A percentile compares a stretch with the other conserved stretches of the same genome.
These are phyloP conservation scores for Forbesichthys agassizii DNA, from an alignment of 2,113 vertebrate genomes.

Conservation along the genomic window DNA sequence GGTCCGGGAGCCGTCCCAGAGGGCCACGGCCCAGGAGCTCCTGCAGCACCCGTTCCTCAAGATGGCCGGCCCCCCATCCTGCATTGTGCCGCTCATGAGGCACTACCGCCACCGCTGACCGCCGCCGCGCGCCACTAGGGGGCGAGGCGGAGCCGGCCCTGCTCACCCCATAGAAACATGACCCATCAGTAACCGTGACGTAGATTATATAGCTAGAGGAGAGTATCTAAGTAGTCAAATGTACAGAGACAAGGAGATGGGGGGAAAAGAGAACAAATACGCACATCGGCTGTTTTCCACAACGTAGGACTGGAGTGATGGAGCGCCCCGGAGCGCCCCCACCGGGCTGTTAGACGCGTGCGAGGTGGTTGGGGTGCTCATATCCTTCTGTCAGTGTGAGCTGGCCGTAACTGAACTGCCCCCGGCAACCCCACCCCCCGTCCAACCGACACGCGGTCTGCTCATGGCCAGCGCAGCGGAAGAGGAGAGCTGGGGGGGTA, in stretches of 20 bases:
- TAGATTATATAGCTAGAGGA: constrained; percentile 56
- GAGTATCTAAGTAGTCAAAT: constrained; percentile 28
- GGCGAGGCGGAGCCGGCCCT: too few species aligned
- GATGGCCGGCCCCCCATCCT: constrained; percentile 90
- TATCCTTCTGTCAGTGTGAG: background rate
- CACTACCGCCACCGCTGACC: constrained; percentile 93
- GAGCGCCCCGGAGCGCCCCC: constrained; percentile 27
- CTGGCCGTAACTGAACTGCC: background rate
- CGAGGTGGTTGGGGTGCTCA: constrained; percentile 1
- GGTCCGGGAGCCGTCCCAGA: constrained; percentile 93
- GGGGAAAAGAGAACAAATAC: constrained; percentile 38
- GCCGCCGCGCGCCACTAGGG: constrained; percentile 20
- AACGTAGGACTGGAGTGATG: constrained; percentile 27
- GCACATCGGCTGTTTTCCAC: constrained; percentile 26
- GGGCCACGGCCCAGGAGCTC: constrained; percentile 92
- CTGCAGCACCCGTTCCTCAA: constrained; percentile 94
- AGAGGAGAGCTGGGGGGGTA: constrained; percentile 25
- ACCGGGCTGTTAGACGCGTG: constrained; percentile 24
- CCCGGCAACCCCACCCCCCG: background rate
- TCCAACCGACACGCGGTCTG: constrained; percentile 3
- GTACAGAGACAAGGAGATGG: background rate
- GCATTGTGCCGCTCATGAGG: constrained; percentile 97
- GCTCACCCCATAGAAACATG: constrained; percentile 16
- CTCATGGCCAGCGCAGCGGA: constrained; percentile 39
- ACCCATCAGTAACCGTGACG: constrained; percentile 63